These are phyloP conservation scores for Fregetta grallaria DNA, from an alignment of 2,113 vertebrate species.

Conservation along the genomic window DNA sequence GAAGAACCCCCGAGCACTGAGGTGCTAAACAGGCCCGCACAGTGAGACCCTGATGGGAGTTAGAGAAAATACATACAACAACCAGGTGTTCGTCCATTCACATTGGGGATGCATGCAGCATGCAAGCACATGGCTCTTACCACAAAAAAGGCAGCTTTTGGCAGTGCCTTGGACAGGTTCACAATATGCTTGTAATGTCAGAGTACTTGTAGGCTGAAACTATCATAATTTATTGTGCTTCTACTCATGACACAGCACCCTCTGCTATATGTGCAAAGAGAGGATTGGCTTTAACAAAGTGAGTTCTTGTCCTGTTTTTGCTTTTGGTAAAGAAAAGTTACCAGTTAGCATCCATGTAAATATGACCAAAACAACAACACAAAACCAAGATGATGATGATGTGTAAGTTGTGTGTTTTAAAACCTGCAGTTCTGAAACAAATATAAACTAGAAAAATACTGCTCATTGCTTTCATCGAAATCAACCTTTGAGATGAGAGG, in stretches of 20 bases:
- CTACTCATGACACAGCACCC: slow-evolving; percentile 49
- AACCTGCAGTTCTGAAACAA: slow-evolving; percentile 6
- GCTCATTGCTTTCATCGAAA: background rate
- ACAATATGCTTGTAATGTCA: slow-evolving; percentile 79
- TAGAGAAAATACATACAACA: slow-evolving; percentile 92
- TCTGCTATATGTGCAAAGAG: slow-evolving; percentile 54
- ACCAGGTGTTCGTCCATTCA: slow-evolving; percentile 85
- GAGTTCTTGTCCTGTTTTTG: slow-evolving; percentile 49
- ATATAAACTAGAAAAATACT: background rate
- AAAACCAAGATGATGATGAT: background rate
- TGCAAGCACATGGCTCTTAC: slow-evolving; percentile 85
- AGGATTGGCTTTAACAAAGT: slow-evolving; percentile 45
- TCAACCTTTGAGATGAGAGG: background rate
- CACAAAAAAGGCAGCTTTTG: slow-evolving; percentile 77
- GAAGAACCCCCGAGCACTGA: slow-evolving; percentile 93
- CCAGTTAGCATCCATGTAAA: slow-evolving; percentile 42
- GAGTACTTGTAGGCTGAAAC: slow-evolving; percentile 61
- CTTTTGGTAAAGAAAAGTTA: slow-evolving; percentile 57
- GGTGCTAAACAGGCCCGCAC: slow-evolving; percentile 92
- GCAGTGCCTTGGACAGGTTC: slow-evolving; percentile 77
- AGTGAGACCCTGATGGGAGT: slow-evolving; percentile 94
- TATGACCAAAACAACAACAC: slow-evolving; percentile 41
- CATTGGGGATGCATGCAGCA: slow-evolving; percentile 87
- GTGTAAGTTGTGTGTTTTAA: background rate
- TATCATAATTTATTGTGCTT: slow-evolving; percentile 59